Percentiles rank a stretch among this genome's conserved stretches.
phyloP scores from a whole-genome alignment of 2,113 vertebrate genomes.

The Galbula dea region DNA sequence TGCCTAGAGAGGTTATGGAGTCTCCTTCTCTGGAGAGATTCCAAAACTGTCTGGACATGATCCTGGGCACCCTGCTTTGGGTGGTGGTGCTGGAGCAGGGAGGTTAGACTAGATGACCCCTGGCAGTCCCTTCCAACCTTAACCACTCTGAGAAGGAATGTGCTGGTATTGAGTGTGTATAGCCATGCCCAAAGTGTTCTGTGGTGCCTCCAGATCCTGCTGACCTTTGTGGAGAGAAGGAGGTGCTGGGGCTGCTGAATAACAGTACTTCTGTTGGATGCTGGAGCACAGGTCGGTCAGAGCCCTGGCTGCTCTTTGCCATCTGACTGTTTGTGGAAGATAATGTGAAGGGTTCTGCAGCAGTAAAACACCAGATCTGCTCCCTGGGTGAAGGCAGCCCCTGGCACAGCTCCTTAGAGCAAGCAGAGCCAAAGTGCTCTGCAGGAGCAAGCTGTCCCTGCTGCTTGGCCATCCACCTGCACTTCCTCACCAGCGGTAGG shows the following conservation, averaged over 20 bases:
- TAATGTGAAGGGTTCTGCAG: fast-evolving
- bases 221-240: background rate
- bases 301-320: background rate
- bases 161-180: fast-evolving
- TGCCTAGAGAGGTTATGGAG: too few species aligned
- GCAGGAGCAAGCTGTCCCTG: background rate
- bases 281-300: background rate
- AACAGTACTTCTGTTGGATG: background rate
- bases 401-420: background rate
- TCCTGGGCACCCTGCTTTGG: too few species aligned
- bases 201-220: background rate
- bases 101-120: too few species aligned
- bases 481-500: background rate
- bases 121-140: too few species aligned
- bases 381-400: background rate
- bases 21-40: too few species aligned
- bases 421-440: background rate
- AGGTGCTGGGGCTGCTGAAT: fast-evolving
- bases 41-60: too few species aligned
- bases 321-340: background rate
- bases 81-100: too few species aligned
- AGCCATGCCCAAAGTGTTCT: background rate
- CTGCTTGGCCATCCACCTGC: background rate
- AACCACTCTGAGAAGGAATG: background rate
- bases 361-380: background rate